phyloP scores from a whole-genome alignment of 2,888 invertebrate species.

The Athetis lepigone region DNA sequence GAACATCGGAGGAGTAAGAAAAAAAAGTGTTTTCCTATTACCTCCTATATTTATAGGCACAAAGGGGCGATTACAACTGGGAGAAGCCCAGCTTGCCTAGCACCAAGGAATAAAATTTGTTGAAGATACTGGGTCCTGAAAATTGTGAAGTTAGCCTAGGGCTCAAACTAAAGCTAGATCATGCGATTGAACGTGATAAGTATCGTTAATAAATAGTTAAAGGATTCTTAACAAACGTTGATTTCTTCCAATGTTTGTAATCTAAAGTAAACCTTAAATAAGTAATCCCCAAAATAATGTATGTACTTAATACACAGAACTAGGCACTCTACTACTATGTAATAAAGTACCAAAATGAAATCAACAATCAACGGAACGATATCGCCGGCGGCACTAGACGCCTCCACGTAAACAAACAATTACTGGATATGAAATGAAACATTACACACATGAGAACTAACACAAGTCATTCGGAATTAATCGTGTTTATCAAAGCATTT shows the following conservation, averaged over 20 bases:
- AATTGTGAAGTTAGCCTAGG: no score
- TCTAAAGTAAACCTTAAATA: background rate
- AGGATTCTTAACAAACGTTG: no score
- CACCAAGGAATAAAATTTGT: no score
- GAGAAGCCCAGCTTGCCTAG: no score
- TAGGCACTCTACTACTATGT: background rate
- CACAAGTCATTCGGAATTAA: conserved; percentile 79
- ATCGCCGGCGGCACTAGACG: conserved; percentile 39
- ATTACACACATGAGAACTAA: conserved; percentile 66
- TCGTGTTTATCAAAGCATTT: conserved; percentile 79
- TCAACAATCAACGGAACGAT: conserved; percentile 57
- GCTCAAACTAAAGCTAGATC: no score
- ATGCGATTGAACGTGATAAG: no score
- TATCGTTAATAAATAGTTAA: no score
- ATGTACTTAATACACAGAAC: background rate
- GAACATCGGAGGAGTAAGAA: no score
- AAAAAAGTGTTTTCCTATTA: no score
- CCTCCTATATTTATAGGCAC: no score
- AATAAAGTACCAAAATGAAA: conserved; percentile 40
- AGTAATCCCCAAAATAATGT: background rate
- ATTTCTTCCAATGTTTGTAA: background rate
- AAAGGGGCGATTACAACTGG: no score
- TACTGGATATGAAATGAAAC: conserved; percentile 71
- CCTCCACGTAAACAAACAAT: conserved; percentile 74
- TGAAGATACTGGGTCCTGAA: no score